phyloP scores from a whole-genome alignment of 2,113 vertebrate species.

The Smithornis capensis region DNA sequence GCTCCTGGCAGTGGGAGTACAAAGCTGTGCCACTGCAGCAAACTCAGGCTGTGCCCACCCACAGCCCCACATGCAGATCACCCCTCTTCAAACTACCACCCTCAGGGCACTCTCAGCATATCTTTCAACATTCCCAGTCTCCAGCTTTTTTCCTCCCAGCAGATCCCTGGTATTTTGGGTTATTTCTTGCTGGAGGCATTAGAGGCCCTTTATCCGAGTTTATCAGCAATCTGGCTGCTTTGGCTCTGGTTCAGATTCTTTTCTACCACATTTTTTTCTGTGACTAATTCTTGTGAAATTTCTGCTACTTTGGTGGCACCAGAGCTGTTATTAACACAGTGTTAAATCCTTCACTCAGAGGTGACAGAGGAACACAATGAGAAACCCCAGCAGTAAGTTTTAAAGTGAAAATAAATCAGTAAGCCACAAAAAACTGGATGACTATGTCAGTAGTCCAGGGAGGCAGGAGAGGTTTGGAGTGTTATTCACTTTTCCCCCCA shows the following conservation, averaged over 20 bases:
- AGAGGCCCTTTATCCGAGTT: background rate
- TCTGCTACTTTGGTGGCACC: background rate
- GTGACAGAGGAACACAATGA: background rate
- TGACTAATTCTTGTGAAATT: background rate
- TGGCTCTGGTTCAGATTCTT: constrained; percentile 1
- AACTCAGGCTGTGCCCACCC: background rate
- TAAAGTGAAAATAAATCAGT: constrained; percentile 8
- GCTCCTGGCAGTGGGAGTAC: background rate
- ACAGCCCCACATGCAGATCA: background rate
- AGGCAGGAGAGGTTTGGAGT: background rate
- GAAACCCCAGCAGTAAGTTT: background rate
- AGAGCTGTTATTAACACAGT: background rate
- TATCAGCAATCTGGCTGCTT: background rate
- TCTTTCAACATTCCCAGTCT: background rate
- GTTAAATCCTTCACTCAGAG: background rate
- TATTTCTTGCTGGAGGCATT: constrained; percentile 30
- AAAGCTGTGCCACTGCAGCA: background rate
- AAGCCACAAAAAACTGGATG: background rate
- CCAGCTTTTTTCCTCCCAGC: background rate
- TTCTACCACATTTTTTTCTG: background rate
- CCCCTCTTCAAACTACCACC: background rate
- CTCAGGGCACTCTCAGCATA: background rate
- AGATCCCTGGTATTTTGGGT: background rate
- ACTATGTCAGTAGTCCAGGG: background rate
- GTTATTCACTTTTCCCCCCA: background rate